A percentile compares a stretch with the other conserved stretches of the same genome.
phyloP scores from a whole-genome alignment of 2,888 invertebrate species.

The Pollenia angustigena region DNA sequence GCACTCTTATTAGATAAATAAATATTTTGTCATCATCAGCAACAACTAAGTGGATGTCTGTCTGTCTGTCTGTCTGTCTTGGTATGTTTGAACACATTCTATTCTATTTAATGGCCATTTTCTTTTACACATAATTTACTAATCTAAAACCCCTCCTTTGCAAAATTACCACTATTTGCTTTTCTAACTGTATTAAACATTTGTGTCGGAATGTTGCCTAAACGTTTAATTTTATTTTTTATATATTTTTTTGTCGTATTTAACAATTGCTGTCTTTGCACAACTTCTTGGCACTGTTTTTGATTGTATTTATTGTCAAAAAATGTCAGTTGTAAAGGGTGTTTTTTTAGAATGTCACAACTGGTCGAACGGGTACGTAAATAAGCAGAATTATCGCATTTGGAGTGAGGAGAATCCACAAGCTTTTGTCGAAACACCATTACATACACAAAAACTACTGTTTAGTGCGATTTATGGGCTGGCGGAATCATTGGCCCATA shows the following conservation, averaged over 20 bases:
- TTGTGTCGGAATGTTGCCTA: background rate
- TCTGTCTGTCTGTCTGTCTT: no score
- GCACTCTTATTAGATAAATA: no score
- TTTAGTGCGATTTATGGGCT: no score
- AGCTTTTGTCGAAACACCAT: no score
- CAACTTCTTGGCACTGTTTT: background rate
- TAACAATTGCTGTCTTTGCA: slow-evolving; percentile 6
- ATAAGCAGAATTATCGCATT: no score
- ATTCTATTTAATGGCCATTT: background rate
- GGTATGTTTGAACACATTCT: background rate
- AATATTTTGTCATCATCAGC: background rate
- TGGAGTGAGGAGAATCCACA: no score
- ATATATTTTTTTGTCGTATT: background rate
- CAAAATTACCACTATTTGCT: background rate
- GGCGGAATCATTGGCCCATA: no score
- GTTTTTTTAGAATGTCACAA: no score
- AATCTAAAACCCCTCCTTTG: background rate
- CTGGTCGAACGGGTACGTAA: no score
- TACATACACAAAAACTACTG: no score
- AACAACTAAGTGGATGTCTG: no score
- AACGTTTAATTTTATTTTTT: background rate
- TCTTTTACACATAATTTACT: slow-evolving; percentile 20
- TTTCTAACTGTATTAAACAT: background rate
- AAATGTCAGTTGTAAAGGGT: slow-evolving; percentile 10
- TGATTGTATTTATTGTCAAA: slow-evolving; percentile 17